Evolutionary conservation across 1,140 invertebrate genomes (phyloP), one percentile per base, ranked within the genome.

Genomic region (Halictus rubicundus): DNA sequence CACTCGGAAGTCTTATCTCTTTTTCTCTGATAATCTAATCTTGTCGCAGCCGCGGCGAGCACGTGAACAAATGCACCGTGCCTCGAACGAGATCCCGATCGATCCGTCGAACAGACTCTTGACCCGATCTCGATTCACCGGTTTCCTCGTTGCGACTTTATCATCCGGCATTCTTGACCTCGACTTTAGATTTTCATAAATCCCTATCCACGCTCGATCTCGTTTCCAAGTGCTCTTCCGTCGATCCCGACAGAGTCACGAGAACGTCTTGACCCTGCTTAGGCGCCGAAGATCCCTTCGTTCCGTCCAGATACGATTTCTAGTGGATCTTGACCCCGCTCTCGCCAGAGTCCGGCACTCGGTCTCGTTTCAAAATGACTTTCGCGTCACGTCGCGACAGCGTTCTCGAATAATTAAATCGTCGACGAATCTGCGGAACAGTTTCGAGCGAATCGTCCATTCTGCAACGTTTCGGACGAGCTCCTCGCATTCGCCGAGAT

Each of bases 41-140:
- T 54, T 21, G 49, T 21, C 19, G 21, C 19, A 19, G 5, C 0
- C 19, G 21, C 14, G 6, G 19, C 21, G 49, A 54, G 19, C 49
- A 54, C 6, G 49, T 19, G n/a, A 57, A 57, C n/a, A 21, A 21
- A n/a, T 61, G 23, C 5, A 14, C 42, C 42, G 42, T 14, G 42
- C 1, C 42, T 14, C 10, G 59, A 16, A 27, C 23, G 0, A 27
- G 59, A 61, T 27, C 25, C 10, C 3, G 19, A 52, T 37, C 60
- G 64, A 74, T 74, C 86, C 78, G 84, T 84, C 49, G 19, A 59
- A 69, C n/a, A 59, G n/a, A 39, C 57, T 27, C 75, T 77, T 46
- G 75, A 77, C 75, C 75, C 57, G 23, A 57, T 57, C 54, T 8
- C 54, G 54, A 57, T 57, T n/a, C 54, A 7, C 54, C 54, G n/a